These are phyloP conservation scores for Lepidurus packardi DNA, from an alignment of 1,140 invertebrate species.

Conservation along the genomic window DNA sequence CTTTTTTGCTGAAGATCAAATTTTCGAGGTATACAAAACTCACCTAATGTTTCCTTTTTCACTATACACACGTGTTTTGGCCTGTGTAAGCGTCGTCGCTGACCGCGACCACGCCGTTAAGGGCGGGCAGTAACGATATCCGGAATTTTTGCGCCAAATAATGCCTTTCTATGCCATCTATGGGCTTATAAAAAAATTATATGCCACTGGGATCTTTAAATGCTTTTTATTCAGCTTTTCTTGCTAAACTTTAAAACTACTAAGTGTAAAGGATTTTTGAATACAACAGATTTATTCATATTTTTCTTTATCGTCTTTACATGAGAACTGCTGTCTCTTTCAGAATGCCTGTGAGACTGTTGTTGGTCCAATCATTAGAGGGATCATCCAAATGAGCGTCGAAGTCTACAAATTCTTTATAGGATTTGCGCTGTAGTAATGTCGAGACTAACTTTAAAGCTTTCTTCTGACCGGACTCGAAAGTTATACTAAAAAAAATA, in stretches of 20 bases:
- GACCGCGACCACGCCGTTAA: too few relatives aligned
- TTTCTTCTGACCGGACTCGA: constrained; percentile 43
- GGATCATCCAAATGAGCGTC: constrained; percentile 87
- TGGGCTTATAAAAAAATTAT: too few relatives aligned
- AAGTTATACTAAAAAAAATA: constrained; percentile 34
- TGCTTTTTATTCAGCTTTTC: too few relatives aligned
- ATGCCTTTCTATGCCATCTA: too few relatives aligned
- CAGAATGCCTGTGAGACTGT: constrained; percentile 55
- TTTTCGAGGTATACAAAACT: too few relatives aligned
- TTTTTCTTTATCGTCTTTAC: not conserved
- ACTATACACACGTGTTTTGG: too few relatives aligned
- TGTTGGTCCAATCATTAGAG: constrained; percentile 73
- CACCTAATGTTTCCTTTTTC: too few relatives aligned
- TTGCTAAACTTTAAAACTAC: not conserved
- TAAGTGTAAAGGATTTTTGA: not conserved
- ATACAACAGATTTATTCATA: not conserved
- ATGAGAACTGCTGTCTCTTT: constrained; percentile 37
- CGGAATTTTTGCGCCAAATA: too few relatives aligned
- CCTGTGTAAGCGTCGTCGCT: too few relatives aligned
- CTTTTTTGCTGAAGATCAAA: too few relatives aligned
- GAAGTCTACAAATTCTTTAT: constrained; percentile 73
- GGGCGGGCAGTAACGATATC: too few relatives aligned
- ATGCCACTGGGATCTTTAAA: too few relatives aligned
- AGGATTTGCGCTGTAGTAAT: constrained; percentile 60
- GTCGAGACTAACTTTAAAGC: constrained; percentile 58